phyloP scores from a whole-genome alignment of 2,888 invertebrate genomes.

The Matsumyia berberina region DNA sequence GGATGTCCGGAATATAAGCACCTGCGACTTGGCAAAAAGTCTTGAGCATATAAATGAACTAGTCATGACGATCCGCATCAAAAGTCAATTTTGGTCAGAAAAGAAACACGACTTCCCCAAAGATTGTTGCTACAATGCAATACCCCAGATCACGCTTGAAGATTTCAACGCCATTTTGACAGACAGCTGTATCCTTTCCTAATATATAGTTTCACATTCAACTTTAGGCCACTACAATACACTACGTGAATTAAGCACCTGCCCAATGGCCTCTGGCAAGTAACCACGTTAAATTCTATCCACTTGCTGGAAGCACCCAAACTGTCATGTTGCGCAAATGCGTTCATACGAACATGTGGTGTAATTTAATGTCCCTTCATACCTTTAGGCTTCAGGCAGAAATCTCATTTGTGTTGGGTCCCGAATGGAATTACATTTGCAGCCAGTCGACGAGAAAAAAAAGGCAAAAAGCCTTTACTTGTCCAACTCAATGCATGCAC shows the following conservation, averaged over 20 bases:
- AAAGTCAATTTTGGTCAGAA: too few species aligned
- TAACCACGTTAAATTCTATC: neutral
- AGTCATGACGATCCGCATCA: too few species aligned
- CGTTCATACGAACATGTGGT: neutral
- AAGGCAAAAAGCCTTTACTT: neutral
- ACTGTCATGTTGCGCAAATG: neutral
- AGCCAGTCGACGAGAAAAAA: neutral
- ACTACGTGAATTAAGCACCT: neutral
- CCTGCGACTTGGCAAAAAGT: too few species aligned
- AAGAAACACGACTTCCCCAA: too few species aligned
- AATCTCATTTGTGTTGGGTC: neutral
- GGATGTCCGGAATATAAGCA: too few species aligned
- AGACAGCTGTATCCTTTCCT: too few species aligned
- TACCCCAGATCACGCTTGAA: too few species aligned
- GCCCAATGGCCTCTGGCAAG: neutral
- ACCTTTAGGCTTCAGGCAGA: conserved; percentile 13
- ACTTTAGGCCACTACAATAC: too few species aligned
- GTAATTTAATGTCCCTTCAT: conserved; percentile 17
- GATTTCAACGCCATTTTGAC: too few species aligned
- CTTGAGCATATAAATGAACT: too few species aligned
- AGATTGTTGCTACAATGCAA: too few species aligned
- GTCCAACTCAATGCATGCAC: conserved; percentile 9
- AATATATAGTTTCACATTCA: too few species aligned
- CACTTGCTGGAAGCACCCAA: neutral
- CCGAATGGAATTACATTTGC: conserved; percentile 33